Percentiles rank a stretch among this genome's conserved stretches.
Conservation (phyloP, 2,888 invertebrate genomes). For the Actias luna region DNA sequence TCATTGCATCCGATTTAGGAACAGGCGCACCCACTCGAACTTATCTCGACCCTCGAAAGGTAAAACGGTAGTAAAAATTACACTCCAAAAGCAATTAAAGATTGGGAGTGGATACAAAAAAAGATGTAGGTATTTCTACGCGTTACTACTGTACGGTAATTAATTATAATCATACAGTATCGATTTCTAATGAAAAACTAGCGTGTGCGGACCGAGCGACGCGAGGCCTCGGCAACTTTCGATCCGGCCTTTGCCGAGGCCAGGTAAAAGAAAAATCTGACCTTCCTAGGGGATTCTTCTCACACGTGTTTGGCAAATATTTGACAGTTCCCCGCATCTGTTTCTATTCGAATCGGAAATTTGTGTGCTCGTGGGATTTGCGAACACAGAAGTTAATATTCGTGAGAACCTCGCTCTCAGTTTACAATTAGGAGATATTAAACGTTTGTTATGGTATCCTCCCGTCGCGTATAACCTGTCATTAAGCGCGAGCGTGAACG, state of each 20-base stretch:
- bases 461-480: conserved; percentile 71
- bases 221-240: conserved; percentile 40
- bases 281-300: conserved; percentile 46
- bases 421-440: conserved; percentile 75
- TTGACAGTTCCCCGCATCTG: conserved; percentile 60
- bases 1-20: conserved; percentile 57
- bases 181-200: conserved; percentile 67
- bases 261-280: conserved; percentile 53
- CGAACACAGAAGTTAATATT: conserved; percentile 70
- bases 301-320: conserved; percentile 60
- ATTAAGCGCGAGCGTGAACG: conserved; percentile 62
- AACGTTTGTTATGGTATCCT: conserved; percentile 64
- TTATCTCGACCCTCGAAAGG: conserved; percentile 73
- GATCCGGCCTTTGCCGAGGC: conserved; percentile 40
- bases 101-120: conserved; percentile 56
- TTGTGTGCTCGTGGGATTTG: conserved; percentile 71
- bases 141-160: conserved; percentile 50
- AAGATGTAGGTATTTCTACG: conserved; percentile 44
- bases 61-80: conserved; percentile 78
- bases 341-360: conserved; percentile 59
- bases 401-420: conserved; percentile 73
- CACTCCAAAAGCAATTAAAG: conserved; percentile 64
- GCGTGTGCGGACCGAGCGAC: conserved; percentile 52
- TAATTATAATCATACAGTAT: conserved; percentile 72
- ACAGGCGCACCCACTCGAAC: conserved; percentile 53